These are phyloP conservation scores for Limenitis camilla DNA, from an alignment of 2,888 invertebrate species.

Conservation along the genomic window DNA sequence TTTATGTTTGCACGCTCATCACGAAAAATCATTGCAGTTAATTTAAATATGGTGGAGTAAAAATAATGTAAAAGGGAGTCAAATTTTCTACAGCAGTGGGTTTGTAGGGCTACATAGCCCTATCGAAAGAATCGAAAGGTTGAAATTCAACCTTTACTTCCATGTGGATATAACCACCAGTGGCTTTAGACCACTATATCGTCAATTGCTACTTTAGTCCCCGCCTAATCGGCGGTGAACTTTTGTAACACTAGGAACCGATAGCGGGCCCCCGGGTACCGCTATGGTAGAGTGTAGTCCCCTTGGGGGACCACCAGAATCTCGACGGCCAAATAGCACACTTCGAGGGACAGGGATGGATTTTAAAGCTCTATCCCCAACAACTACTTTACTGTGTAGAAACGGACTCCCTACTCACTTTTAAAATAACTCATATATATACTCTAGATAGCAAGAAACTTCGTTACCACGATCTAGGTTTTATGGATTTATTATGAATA, in stretches of 20 bases:
- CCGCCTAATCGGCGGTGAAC: background rate
- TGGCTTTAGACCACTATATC: no score
- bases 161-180: no score
- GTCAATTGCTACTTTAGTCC: no score
- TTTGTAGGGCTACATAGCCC: background rate
- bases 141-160: no score
- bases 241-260: no score
- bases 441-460: conserved; percentile 6
- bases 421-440: background rate
- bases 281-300: background rate
- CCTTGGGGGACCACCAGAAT: background rate
- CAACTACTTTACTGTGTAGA: conserved; percentile 50
- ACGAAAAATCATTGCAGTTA: no score
- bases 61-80: conserved; percentile 39
- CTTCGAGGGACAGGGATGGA: conserved; percentile 24
- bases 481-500: background rate
- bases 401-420: conserved; percentile 40
- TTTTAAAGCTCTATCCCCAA: conserved; percentile 38
- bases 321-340: background rate
- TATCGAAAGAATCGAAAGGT: no score
- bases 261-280: no score
- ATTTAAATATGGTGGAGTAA: background rate
- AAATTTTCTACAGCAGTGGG: conserved; percentile 47
- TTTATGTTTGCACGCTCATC: no score
- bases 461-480: conserved; percentile 34